Evolutionary conservation across 2,888 invertebrate species (phyloP), one percentile per base, ranked within the genome.

Genomic region (Rhimphoctona megacephalus): DNA sequence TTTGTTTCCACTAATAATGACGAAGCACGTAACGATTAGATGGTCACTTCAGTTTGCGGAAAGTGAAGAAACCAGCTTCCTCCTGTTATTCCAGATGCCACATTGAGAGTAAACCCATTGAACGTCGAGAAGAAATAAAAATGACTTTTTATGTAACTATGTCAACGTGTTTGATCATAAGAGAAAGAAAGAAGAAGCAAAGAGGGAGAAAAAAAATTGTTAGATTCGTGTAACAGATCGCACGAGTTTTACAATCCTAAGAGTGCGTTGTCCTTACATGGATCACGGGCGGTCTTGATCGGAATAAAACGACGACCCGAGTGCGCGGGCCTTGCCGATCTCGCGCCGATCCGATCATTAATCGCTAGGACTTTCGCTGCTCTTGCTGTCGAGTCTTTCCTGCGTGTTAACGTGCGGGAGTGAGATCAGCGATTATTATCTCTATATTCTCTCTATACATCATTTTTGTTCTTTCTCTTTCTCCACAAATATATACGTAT

Each of bases 301-400:
- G 74, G 73, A 79, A 80, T 69, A 14, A 72, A 80, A 57, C 61
- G 69, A 66, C 70, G 76, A 81, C 25, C 43, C 43, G 46, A 1
- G 39, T 9, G 49, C 36, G 25, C 66, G 33, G 46, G 69, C 46
- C 67, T 72, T 33, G 66, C 73, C 69, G 74, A 85, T 83, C 79
- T 76, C 72, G 76, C 25, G 46, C 83, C 83, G 83, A 81, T 83
- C 76, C 52, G 66, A 83, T 83, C 81, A 77, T 81, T 83, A 78
- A 81, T 86, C 72, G 86, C 81, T 22, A 39, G 25, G 61, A 86
- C 86, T 86, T 86, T 86, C 86, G 83, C 86, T 74, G 81, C 52
- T 83, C 57, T 46, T 74, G 79, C 66, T 54, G 19, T 22, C 54
- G 52, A 66, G 70, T 49, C 80, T 30, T 61, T 70, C 80, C 73